Percentiles rank a stretch among this genome's conserved stretches.
These are phyloP conservation scores for Metalampra italica DNA, from an alignment of 2,888 invertebrate species.

Conservation along the genomic window DNA sequence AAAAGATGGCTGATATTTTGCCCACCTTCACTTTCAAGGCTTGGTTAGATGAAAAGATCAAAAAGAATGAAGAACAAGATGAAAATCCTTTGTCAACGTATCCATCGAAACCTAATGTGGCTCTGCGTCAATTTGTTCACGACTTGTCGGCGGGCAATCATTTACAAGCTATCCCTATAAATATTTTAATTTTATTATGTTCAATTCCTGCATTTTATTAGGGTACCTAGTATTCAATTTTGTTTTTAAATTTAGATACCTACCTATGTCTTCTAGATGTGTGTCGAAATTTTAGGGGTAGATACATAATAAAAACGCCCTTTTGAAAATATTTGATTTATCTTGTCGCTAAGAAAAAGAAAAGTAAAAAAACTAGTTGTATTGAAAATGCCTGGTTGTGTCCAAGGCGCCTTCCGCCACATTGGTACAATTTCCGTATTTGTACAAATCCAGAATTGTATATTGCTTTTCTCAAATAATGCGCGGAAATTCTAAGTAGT, in stretches of 20 bases:
- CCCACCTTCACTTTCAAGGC: constrained; percentile 56
- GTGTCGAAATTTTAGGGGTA: not conserved
- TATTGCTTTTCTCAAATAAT: no score
- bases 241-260: not conserved
- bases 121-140: not conserved
- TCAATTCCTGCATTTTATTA: not conserved
- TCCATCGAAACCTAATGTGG: constrained; percentile 34
- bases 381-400: no score
- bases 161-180: not conserved
- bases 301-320: not conserved
- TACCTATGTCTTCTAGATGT: not conserved
- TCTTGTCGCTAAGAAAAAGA: no score
- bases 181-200: not conserved
- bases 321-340: no score
- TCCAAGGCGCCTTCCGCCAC: no score
- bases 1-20: constrained; percentile 47
- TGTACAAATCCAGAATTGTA: no score
- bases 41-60: constrained; percentile 61
- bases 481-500: no score
- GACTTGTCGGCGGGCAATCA: not conserved
- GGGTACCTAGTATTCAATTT: not conserved
- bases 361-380: no score
- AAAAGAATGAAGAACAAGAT: constrained; percentile 42
- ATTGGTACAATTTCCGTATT: no score
- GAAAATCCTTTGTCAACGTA: constrained; percentile 35